Evolutionary conservation across 2,888 invertebrate species (phyloP), one percentile per base, ranked within the genome.

Genomic region (Uropetala carovei): DNA sequence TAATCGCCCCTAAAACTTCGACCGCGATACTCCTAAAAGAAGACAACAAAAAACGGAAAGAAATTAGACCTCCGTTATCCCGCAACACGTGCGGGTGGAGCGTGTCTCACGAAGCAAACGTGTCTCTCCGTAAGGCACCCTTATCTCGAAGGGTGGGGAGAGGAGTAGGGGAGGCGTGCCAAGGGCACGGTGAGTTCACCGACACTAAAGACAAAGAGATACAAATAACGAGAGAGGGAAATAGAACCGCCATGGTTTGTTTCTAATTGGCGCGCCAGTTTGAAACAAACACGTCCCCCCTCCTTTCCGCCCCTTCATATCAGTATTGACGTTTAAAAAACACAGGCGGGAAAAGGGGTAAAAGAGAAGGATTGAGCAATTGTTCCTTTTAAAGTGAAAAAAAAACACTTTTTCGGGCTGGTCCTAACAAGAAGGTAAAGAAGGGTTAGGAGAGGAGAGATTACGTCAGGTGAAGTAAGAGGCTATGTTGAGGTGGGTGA

Each of bases 161-260:
- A 68, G 22, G 5, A 5, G 22, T 68, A 68, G 83, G 22, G 83
- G 83, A 14, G 83, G 83, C 43, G 83, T 16, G 83, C 27, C 18
- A 14, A 14, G 22, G 83, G 83, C 43, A n/a, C 27, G 83, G 83
- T 22, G 22, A 43, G 83, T 68, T 68, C 75, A n/a, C 22, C 22
- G 18, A 18, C 22, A 18, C 75, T 68, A 43, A 84, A 92, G 82
- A 68, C 64, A 22, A 27, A 60, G 22, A 83, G 56, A 92, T 81
- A 64, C 91, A 57, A 82, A 92, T n/a, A 85, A n/a, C 59, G 58
- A 9, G 81, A 57, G 56, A 0, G 56, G 91, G 59, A 16, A 30
- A 75, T 18, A 7, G 43, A 43, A 5, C 43, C 43, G 43, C 43
- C n/a, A n/a, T n/a, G n/a, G n/a, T n/a, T n/a, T n/a, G n/a, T n/a